These are phyloP conservation scores for Buathra laborator DNA, from an alignment of 2,888 invertebrate species.

Conservation along the genomic window DNA sequence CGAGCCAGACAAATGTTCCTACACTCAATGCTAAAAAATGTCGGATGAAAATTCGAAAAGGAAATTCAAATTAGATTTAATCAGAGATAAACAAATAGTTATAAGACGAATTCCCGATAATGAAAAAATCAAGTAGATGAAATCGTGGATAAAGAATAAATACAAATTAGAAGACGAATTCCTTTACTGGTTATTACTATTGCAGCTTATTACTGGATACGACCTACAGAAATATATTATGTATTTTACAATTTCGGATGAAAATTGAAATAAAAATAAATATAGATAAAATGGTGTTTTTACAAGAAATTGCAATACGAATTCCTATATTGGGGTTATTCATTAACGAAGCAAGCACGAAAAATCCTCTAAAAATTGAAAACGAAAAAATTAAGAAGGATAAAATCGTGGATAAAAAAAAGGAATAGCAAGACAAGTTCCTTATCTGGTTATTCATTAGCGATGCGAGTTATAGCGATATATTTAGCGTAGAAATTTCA, in stretches of 20 bases:
- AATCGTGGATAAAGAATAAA: too few species aligned
- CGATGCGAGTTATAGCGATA: constrained; percentile 39
- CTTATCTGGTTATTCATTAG: constrained; percentile 6
- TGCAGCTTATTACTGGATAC: too few species aligned
- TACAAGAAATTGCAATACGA: not conserved
- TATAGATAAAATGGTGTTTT: not conserved
- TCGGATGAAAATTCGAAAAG: too few species aligned
- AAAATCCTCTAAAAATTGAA: not conserved
- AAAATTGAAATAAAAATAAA: not conserved
- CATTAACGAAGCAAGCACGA: not conserved
- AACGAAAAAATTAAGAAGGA: not conserved
- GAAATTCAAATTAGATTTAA: too few species aligned
- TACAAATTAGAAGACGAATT: too few species aligned
- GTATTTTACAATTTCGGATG: not conserved
- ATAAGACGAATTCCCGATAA: too few species aligned
- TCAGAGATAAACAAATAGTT: too few species aligned
- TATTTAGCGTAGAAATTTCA: constrained; percentile 54
- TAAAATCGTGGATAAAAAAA: not conserved
- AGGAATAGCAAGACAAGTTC: not conserved
- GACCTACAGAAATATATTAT: too few species aligned
- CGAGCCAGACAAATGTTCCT: not conserved
- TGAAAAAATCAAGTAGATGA: too few species aligned
- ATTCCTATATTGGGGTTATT: not conserved
- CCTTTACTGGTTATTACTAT: too few species aligned
- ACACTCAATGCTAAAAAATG: not conserved